Conservation (phyloP, 2,113 vertebrate genomes). For the Burhinus bistriatus region DNA sequence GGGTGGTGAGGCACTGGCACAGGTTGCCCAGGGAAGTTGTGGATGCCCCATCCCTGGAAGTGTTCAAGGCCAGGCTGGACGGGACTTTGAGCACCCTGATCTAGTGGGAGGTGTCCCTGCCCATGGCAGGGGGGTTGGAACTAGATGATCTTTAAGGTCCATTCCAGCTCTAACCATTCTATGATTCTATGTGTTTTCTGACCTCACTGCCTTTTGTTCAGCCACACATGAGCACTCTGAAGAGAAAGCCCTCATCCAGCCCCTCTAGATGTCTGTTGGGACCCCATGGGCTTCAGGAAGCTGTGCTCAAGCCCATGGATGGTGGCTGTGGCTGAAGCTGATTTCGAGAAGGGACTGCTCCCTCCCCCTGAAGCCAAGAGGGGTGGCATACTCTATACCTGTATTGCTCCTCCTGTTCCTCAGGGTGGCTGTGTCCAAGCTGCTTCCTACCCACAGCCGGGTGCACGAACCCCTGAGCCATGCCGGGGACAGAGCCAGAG, state of each 20-base stretch:
- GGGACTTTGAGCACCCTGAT: neutral
- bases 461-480: neutral
- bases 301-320: neutral
- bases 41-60: neutral
- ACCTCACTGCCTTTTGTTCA: neutral
- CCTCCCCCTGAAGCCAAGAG: neutral
- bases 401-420: neutral
- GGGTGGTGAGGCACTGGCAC: neutral
- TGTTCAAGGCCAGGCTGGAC: neutral
- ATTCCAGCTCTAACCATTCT: neutral
- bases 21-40: neutral
- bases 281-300: neutral
- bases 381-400: neutral
- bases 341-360: neutral
- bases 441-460: neutral
- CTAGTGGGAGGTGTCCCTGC: neutral
- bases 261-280: neutral
- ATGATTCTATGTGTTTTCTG: neutral
- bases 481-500: neutral
- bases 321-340: neutral
- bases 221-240: neutral
- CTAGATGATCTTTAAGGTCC: neutral
- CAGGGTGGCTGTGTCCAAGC: rapidly evolving
- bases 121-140: neutral
- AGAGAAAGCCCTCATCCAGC: neutral